These are phyloP conservation scores for Heliothis subflexa DNA, from an alignment of 1,140 invertebrate species.

Conservation along the genomic window DNA sequence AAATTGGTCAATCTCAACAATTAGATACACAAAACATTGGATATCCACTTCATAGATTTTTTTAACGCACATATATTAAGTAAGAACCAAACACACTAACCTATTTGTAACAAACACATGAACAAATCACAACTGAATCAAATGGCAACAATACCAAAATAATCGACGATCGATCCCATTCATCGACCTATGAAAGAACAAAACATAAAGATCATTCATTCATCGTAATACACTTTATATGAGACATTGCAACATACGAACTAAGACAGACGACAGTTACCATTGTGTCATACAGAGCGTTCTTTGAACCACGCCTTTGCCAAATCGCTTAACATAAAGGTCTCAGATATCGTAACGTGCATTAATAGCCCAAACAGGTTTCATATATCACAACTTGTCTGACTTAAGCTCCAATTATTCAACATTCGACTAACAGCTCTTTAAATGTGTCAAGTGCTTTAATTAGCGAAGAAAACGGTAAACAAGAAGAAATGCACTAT, in stretches of 20 bases:
- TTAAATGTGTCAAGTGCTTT: conserved; percentile 30
- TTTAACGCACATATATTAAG: no score
- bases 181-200: conserved; percentile 16
- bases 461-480: conserved; percentile 15
- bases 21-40: background rate
- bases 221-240: conserved; percentile 7
- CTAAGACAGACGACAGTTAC: conserved; percentile 33
- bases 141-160: background rate
- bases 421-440: conserved; percentile 10
- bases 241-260: conserved; percentile 2
- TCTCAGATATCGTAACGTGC: conserved; percentile 19
- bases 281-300: conserved; percentile 36
- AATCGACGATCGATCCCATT: background rate
- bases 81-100: background rate
- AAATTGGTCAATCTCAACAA: background rate
- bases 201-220: conserved; percentile 27
- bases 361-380: conserved; percentile 35
- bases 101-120: background rate
- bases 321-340: conserved; percentile 41
- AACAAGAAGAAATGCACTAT: conserved; percentile 7
- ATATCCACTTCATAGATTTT: no score
- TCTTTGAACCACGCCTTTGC: conserved; percentile 31
- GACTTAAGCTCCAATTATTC: conserved; percentile 21
- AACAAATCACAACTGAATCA: background rate
- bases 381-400: conserved; percentile 32